phyloP scores from a whole-genome alignment of 2,113 vertebrate species.

The Psittacara wagleri region DNA sequence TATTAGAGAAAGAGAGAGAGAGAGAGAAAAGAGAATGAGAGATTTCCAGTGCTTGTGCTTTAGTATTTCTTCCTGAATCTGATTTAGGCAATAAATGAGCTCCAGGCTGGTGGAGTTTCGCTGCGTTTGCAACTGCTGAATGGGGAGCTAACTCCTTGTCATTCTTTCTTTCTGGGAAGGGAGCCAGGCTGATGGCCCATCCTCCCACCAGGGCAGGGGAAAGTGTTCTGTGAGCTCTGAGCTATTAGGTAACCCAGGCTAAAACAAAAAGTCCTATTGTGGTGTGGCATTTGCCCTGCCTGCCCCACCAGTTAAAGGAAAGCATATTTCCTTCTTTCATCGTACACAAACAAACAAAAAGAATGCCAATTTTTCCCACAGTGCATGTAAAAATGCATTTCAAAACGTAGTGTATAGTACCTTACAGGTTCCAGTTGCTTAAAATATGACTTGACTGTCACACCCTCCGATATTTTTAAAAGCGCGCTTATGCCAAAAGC shows the following conservation, averaged over 20 bases:
- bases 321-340: constrained; percentile 38
- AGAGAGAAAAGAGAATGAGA: not conserved
- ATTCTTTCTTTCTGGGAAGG: not conserved
- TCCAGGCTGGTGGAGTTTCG: not conserved
- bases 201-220: not conserved
- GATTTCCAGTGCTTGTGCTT: not conserved
- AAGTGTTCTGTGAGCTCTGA: constrained; percentile 3
- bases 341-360: constrained; percentile 38
- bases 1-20: not conserved
- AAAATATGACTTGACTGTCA: not conserved
- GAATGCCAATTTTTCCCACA: not conserved
- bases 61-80: not conserved
- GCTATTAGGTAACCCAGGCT: constrained; percentile 41
- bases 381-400: not conserved
- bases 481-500: constrained; percentile 1
- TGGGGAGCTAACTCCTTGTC: not conserved
- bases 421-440: not conserved
- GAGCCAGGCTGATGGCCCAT: not conserved
- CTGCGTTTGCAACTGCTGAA: not conserved
- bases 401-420: not conserved
- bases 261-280: constrained; percentile 61
- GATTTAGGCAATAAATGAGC: not conserved
- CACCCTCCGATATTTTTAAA: constrained; percentile 5
- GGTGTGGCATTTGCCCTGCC: constrained; percentile 32
- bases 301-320: constrained; percentile 8